Percentiles rank a stretch among this genome's conserved stretches.
Conservation (phyloP, 2,888 invertebrate species). For the Digitonthophagus gazella region DNA sequence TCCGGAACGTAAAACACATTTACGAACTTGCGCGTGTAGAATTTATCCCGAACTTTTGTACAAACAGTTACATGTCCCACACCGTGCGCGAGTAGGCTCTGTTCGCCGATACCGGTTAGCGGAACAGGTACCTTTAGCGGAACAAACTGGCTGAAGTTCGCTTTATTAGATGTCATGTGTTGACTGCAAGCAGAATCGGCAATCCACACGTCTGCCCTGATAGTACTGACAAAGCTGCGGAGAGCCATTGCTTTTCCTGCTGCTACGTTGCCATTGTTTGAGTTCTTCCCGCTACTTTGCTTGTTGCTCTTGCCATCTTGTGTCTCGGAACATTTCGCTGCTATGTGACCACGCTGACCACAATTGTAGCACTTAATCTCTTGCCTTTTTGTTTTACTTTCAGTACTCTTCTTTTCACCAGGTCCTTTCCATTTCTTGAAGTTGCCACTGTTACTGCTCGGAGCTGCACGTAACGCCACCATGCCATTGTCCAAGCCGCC, state of each 20-base stretch:
- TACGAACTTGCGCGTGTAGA: background rate
- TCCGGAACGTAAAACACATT: slow-evolving; percentile 2
- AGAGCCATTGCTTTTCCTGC: background rate
- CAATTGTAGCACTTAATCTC: background rate
- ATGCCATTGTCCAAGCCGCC: background rate
- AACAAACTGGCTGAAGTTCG: background rate
- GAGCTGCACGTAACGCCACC: background rate
- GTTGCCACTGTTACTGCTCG: background rate
- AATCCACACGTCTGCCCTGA: background rate
- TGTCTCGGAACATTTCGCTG: slow-evolving; percentile 2
- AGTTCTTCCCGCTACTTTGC: background rate
- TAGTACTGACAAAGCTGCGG: background rate
- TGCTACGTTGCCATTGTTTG: background rate
- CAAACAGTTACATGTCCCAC: background rate
- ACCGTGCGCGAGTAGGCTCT: background rate
- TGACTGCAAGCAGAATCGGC: background rate
- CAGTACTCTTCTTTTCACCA: no score
- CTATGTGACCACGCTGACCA: background rate
- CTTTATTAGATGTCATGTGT: background rate
- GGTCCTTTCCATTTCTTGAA: background rate
- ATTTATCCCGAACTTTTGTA: background rate
- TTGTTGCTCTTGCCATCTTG: background rate
- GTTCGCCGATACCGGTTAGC: background rate
- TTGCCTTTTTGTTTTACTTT: background rate
- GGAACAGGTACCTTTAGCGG: background rate